Evolutionary conservation across 2,888 invertebrate species (phyloP), one percentile per base, ranked within the genome.

Genomic region (Hanleya hanleyi): DNA sequence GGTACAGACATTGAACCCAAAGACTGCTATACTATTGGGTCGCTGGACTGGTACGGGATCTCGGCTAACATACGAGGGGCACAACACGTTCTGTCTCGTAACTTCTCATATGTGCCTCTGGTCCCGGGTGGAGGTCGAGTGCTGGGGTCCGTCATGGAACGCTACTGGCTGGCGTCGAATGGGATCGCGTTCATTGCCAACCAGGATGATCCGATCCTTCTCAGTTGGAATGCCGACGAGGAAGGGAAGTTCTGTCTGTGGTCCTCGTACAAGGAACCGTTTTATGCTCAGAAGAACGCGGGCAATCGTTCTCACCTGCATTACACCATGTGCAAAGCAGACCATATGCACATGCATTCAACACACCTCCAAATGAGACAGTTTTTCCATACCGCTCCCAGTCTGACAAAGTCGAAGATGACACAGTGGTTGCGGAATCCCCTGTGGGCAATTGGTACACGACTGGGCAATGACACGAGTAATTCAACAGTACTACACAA

Each of bases 91-190:
- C n/a, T 64, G 9, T 32, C 57, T 5, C 82, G 84, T 50, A 77
- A 83, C 15, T 15, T 57, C 32, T 1, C 4, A 1, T 50, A 69
- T 26, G 47, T 50, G n/a, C 47, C 67, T 9, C 71, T 61, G 66
- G 57, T 76, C 7, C 64, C 74, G 18, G 64, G 64, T 1, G 64
- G 64, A 5, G 76, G 70, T 32, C 33, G 70, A 7, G 61, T 57
- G 18, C 37, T 74, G 3, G 95, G 96, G 0, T 95, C 96, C 84
- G 95, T 95, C 0, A 90, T 97, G 0, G 95, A 95, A 72, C 92
- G 96, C 41, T 96, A 96, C 86, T 95, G 97, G 86, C 94, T 97
- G 70, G 96, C 95, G 86, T 96, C 96, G 0, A 94, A 94, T 87
- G 96, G 96, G 4, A 91, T 92, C 51, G 94, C 93, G 84, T 89